Evolutionary conservation across 2,797 vertebrate genomes (phyloP), one percentile per base, ranked within the genome.

Genomic region (Platalea minor): DNA sequence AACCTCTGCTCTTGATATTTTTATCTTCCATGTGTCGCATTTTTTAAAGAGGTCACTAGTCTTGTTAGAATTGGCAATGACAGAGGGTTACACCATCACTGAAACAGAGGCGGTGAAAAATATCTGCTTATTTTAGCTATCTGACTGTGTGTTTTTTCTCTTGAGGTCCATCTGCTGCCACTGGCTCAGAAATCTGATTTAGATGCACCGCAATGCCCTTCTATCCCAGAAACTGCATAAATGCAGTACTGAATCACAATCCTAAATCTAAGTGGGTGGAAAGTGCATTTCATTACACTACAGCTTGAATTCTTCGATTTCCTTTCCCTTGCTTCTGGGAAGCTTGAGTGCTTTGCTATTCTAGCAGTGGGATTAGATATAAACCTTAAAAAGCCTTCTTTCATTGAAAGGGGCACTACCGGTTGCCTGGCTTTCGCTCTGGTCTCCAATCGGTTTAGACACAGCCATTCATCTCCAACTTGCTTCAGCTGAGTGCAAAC

Each of bases 181-280:
- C 37, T 95, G 95, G 85, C 93, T 94, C 85, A 93, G 89, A 84
- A 88, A 91, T 85, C 73, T 82, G 81, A 89, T 96, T 90, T 93
- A 94, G 74, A 91, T 94, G 88, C 88, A 94, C 60, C 3, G 21
- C 88, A 76, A 28, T 91, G 67, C 74, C 90, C 85, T 94, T 79
- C 77, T 56, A 86, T 93, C 90, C 74, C 91, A 93, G 80, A 88
- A 96, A 88, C 19, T 67, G 88, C 86, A 93, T 96, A 95, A 89
- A 94, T 60, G 78, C 81, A 74, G 75, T 74, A 79, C 74, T 96
- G 93, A 95, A 89, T 96, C 96, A 96, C 83, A 90, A 8, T 67
- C 89, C 89, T 94, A 89, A 73, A 85, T 91, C 83, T 67, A 95
- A 97, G 95, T 96, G 88, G 90, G 96, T 91, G 94, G 95, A 77